Base-by-base conservation (phyloP, 2,113 vertebrate genomes). In the Penelope pileata region DNA sequence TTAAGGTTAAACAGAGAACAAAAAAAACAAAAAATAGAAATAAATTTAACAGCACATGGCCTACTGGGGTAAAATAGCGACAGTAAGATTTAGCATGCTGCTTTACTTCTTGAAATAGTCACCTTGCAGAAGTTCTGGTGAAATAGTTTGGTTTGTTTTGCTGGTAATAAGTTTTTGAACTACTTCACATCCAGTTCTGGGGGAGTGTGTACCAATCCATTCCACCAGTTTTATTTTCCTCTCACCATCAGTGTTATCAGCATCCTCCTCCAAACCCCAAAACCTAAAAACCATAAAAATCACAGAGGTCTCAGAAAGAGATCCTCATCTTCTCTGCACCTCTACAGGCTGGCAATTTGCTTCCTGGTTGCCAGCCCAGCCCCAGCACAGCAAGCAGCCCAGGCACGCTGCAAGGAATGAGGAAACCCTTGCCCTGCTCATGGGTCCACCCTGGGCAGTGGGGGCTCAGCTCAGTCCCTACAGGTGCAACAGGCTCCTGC, bases 171-270 rank as follows among this genome's bases (percentile, higher is more conserved):
- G 30, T 79, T 94, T 83, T 32, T 87, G 87, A 90, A 30, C 74
- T 58, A 50, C 11, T 43, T 42, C 83, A 14, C 27, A 51, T 32
- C 38, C 92, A 90, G 59, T 50, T 74, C 63, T 88, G 86, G n/a
- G 81, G 83, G 90, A 94, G 68, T 74, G 36, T 59, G 54, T 56
- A 77, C 64, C 88, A 95, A 95, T 96, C 86, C 83, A 60, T 94
- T 81, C 42, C 92, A 83, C 32, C 21, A 60, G 64, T 86, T 96
- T 95, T 94, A 90, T 88, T 86, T 78, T 45, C 29, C 72, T 93
- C 38, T 83, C 32, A 66, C 88, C 53, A 66, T 75, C 59, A 63
- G 79, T 17, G 63, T 88, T 91, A 94, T 73, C 23, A 86, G 24
- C 66, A 48, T 64, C 53, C 6, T 72, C 91, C 74, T 62, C 36